Evolutionary conservation across 2,888 invertebrate genomes (phyloP), one percentile per base, ranked within the genome.

Genomic region (Epicampocera succincta): DNA sequence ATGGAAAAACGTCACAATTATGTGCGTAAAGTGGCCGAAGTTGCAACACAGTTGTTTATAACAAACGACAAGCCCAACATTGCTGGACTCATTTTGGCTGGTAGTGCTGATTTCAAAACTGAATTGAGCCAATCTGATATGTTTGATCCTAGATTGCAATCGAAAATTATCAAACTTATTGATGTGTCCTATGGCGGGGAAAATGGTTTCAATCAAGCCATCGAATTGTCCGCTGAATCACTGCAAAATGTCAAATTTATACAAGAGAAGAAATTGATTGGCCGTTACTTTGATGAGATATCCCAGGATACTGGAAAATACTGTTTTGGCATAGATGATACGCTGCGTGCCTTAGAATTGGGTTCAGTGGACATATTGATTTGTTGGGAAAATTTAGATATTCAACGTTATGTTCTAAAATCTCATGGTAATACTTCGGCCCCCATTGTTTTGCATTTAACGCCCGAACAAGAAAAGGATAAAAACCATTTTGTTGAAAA

Each of bases 1-100:
- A 99, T 99, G 98, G 99, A 99, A 93, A 99, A 99, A 90, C 94
- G 99, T 84, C 99, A 99, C 93, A 99, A 99, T 92, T 99, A 99
- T 90, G 99, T 99, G 76, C 94, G 99, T 83, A 99, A 99, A 93
- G 99, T 99, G 83, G 97, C 98, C 9, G 98, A 98, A 92, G 97
- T 97, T 0, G 99, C 99, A 69, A 99, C 99, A 0, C 97, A 98
- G 91, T 93, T 99, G 87, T 99, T 98, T 92, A 99, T 99, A 90
- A 95, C 97, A 85, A 99, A 98, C 84, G 99, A 99, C 92, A 96
- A 98, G 89, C 98, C 98, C 13, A 99, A 99, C 91, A 97, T 99
- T 83, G 97, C 99, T 72, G 99, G 99, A 1, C 93, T 99, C 52
- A 99, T 99, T 87, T 93, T 99, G 85, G 99, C 99, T 85, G 99